Evolutionary conservation across 2,113 vertebrate genomes (phyloP), one percentile per base, ranked within the genome.

Genomic region (Dicerorhinus sumatrensis): DNA sequence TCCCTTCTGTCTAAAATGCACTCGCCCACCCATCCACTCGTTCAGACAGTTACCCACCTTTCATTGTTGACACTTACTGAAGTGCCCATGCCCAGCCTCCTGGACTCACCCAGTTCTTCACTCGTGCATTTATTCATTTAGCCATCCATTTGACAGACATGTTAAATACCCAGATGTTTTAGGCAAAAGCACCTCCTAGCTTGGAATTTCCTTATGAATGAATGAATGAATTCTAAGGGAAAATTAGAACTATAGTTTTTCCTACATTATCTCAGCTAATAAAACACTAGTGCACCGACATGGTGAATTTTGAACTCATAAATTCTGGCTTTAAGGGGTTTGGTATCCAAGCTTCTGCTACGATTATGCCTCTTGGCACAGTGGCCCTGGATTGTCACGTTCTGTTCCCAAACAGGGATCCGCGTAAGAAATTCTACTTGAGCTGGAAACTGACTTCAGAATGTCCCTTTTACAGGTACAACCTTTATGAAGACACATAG

Each of bases 241-340:
- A 77, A 62, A 84, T 1, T 1, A n/a, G 11, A 51, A 3, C 31
- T 31, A 0, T 2, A 17, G 31, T 33, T 20, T 21, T 31, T 36
- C 39, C 48, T 23, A 3, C 20, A 0, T 0, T 42, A 17, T 17
- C 8, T 42, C 27, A 2, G 56, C 60, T 0, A 1, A 13, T 0
- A 23, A 48, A 31, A 25, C 36, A 1, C 58, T 0, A 6, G 63
- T 6, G 11, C 3, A 4, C 1, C 2, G 3, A 1, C 58, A 25
- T 5, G 18, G 86, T 17, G 21, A 42, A 29, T 11, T 11, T 54
- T 8, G 29, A 29, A 33, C 16, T 33, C n/a, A 0, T 21, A 23
- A 27, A 25, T 29, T 23, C 33, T 16, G 54, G 36, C 42, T 33
- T 21, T 10, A 10, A 10, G 48, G 20, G 56, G 11, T 5, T 70